Percentiles rank a stretch among this genome's conserved stretches.
These are phyloP conservation scores for Ctenomys sociabilis DNA, from an alignment of 2,113 vertebrate species.

Conservation along the genomic window DNA sequence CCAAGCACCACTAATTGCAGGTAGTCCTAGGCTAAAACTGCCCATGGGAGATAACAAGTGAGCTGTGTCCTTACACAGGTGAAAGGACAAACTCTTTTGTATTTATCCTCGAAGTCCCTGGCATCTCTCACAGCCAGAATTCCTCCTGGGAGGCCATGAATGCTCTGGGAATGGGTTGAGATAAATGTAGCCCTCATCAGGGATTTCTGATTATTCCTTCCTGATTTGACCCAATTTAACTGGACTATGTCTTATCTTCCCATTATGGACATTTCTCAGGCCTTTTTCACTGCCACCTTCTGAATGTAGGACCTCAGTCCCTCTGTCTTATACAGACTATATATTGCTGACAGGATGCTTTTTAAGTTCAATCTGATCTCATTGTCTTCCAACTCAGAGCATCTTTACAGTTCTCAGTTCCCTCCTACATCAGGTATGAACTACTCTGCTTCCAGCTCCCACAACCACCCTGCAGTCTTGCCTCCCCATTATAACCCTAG, in stretches of 20 bases:
- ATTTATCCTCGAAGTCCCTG: background rate
- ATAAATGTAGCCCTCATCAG: background rate
- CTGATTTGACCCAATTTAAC: background rate
- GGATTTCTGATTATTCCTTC: background rate
- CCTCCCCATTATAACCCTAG: background rate
- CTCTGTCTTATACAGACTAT: background rate
- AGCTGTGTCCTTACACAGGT: background rate
- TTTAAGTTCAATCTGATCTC: background rate
- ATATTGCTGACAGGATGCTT: background rate
- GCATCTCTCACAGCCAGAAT: background rate
- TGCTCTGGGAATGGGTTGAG: background rate
- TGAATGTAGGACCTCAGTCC: background rate
- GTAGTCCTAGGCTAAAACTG: background rate
- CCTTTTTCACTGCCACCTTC: background rate
- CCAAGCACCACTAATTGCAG: background rate
- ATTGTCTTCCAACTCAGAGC: background rate
- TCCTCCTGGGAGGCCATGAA: background rate
- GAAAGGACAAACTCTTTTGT: background rate
- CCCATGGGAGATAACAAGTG: background rate
- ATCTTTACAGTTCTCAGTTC: background rate
- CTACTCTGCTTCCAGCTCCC: background rate
- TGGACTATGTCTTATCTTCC: background rate
- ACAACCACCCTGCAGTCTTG: too few relatives aligned
- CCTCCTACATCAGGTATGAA: background rate
- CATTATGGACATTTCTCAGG: background rate